These are phyloP conservation scores for Cololabis saira DNA, from an alignment of 2,113 vertebrate species.

Conservation along the genomic window DNA sequence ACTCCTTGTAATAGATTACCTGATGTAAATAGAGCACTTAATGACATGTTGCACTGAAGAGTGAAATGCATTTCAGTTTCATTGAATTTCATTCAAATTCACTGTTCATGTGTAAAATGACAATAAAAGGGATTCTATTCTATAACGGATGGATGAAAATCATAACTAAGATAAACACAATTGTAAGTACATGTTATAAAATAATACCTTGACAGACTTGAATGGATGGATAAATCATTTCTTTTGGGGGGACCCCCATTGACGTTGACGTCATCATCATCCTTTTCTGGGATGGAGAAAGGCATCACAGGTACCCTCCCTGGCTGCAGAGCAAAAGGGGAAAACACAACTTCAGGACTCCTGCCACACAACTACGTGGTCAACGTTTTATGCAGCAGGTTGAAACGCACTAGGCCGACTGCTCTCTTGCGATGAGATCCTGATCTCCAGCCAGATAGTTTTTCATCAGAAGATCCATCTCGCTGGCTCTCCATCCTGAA, in stretches of 20 bases:
- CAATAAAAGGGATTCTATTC: too few relatives aligned
- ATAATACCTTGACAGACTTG: constrained; percentile 66
- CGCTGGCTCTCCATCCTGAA: constrained; percentile 55
- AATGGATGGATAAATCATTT: constrained; percentile 35
- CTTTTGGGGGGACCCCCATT: constrained; percentile 40
- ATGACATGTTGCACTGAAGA: too few relatives aligned
- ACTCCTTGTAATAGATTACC: too few relatives aligned
- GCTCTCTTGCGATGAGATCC: constrained; percentile 68
- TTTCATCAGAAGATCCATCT: constrained; percentile 61
- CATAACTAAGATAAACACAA: background rate
- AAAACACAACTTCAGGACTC: background rate
- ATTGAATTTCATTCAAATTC: too few relatives aligned
- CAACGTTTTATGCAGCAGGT: background rate
- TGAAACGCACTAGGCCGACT: constrained; percentile 57
- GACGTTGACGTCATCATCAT: constrained; percentile 45
- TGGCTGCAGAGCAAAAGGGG: constrained; percentile 54
- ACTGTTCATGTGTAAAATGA: too few relatives aligned
- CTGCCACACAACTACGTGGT: background rate
- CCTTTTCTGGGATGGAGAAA: constrained; percentile 78
- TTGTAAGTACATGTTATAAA: background rate
- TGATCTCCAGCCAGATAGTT: constrained; percentile 61
- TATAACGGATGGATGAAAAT: too few relatives aligned
- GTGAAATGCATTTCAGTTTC: too few relatives aligned
- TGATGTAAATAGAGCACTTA: too few relatives aligned
- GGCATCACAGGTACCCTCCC: constrained; percentile 73